Evolutionary conservation across 1,140 invertebrate genomes (phyloP).

Genomic region (Drosophila truncata): DNA sequence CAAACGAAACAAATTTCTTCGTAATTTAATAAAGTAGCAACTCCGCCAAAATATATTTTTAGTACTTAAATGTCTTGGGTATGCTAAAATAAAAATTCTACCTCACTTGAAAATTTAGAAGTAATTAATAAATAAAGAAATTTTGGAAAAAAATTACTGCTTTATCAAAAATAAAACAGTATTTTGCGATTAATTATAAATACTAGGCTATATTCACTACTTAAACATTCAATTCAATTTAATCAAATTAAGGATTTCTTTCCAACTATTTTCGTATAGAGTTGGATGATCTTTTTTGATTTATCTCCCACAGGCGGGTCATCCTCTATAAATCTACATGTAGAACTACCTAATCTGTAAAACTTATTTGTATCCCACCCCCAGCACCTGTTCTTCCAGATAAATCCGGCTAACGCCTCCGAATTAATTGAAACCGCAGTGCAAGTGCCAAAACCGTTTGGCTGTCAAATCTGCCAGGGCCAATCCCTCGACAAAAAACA

Average conservation of each 20-base stretch:
- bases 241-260: neutral
- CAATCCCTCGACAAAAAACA: slow-evolving; percentile 42
- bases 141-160: neutral
- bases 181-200: no score
- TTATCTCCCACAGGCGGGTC: slow-evolving; percentile 6
- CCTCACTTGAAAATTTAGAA: neutral
- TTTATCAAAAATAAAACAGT: neutral
- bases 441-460: slow-evolving; percentile 63
- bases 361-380: slow-evolving; percentile 1
- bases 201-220: neutral
- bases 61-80: neutral
- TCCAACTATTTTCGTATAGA: neutral
- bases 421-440: slow-evolving; percentile 80
- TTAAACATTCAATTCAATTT: neutral
- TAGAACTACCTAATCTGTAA: slow-evolving; percentile 6
- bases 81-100: neutral
- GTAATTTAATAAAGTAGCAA: no score
- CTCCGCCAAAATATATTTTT: neutral
- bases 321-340: slow-evolving; percentile 31
- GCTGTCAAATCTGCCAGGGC: slow-evolving; percentile 53
- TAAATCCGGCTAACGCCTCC: slow-evolving; percentile 53
- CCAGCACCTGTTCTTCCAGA: neutral
- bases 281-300: neutral
- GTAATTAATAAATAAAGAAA: no score
- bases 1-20: no score